Percentiles rank a stretch among this genome's conserved stretches.
Evolutionary conservation across 1,140 invertebrate species (phyloP).

Genomic region (Drosophila repletoides): DNA sequence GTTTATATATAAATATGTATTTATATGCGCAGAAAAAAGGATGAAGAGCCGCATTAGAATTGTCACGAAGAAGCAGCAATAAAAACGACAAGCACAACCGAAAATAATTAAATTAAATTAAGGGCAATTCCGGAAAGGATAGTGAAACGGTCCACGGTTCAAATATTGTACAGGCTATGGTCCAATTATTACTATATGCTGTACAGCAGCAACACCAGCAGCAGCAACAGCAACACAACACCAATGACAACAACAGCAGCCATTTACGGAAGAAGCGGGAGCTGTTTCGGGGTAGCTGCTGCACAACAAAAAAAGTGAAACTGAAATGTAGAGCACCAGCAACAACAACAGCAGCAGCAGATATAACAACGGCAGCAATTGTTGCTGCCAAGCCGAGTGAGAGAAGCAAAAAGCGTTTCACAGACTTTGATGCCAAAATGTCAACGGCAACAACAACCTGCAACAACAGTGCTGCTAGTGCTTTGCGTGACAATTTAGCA

Average conservation of each 20-base stretch:
- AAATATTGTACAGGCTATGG: too few species aligned
- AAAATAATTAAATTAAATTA: too few species aligned
- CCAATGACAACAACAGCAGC: neutral
- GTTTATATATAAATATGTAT: too few species aligned
- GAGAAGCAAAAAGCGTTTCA: slow-evolving; percentile 27
- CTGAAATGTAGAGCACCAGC: slow-evolving; percentile 50
- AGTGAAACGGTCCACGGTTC: too few species aligned
- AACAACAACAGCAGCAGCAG: slow-evolving; percentile 11
- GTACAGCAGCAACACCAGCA: neutral
- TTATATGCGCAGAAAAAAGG: too few species aligned
- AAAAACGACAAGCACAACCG: too few species aligned
- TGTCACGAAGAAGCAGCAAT: too few species aligned
- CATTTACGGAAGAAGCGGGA: slow-evolving; percentile 13
- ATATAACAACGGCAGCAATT: slow-evolving; percentile 1
- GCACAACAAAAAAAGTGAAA: slow-evolving; percentile 54
- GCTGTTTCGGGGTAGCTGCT: slow-evolving; percentile 18
- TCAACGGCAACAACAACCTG: slow-evolving; percentile 13
- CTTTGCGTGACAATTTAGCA: neutral
- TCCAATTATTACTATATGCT: too few species aligned
- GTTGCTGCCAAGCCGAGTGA: slow-evolving; percentile 3
- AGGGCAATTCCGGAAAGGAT: too few species aligned
- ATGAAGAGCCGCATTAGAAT: too few species aligned
- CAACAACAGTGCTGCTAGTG: neutral
- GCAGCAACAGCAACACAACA: slow-evolving; percentile 1
- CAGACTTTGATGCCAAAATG: slow-evolving; percentile 11